Percentiles rank a stretch among this genome's conserved stretches.
Conservation (phyloP, 2,797 vertebrate genomes). For the Neomorphus geoffroyi region DNA sequence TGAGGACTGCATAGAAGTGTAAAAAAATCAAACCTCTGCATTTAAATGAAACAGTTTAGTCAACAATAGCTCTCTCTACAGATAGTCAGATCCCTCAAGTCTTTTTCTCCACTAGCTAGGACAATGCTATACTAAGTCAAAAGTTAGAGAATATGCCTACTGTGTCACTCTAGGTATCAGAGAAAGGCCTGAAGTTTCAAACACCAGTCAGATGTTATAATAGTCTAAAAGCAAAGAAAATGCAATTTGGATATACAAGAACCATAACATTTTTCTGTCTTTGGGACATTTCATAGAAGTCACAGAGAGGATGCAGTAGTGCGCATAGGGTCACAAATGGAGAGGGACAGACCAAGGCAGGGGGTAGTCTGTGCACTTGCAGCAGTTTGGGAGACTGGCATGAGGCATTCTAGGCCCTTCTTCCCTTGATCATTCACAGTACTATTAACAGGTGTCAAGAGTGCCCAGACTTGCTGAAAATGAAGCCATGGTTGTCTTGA, state of each 20-base stretch:
- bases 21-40: background rate
- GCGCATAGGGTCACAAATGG: background rate
- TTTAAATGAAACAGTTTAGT: background rate
- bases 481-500: background rate
- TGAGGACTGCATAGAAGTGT: background rate
- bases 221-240: background rate
- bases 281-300: background rate
- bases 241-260: background rate
- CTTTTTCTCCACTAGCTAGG: background rate
- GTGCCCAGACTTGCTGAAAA: constrained; percentile 30
- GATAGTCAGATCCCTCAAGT: background rate
- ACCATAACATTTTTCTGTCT: background rate
- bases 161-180: background rate
- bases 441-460: constrained; percentile 34
- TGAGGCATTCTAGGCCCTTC: background rate
- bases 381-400: background rate
- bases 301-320: background rate
- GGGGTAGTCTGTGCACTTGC: background rate
- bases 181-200: background rate
- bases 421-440: background rate
- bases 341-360: background rate
- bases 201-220: background rate
- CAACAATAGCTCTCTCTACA: background rate
- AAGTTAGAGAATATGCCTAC: background rate
- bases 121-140: background rate